A percentile compares a stretch with the other conserved stretches of the same genome.
These are phyloP conservation scores for Lasioglossum vierecki DNA, from an alignment of 2,888 invertebrate species.

Conservation along the genomic window DNA sequence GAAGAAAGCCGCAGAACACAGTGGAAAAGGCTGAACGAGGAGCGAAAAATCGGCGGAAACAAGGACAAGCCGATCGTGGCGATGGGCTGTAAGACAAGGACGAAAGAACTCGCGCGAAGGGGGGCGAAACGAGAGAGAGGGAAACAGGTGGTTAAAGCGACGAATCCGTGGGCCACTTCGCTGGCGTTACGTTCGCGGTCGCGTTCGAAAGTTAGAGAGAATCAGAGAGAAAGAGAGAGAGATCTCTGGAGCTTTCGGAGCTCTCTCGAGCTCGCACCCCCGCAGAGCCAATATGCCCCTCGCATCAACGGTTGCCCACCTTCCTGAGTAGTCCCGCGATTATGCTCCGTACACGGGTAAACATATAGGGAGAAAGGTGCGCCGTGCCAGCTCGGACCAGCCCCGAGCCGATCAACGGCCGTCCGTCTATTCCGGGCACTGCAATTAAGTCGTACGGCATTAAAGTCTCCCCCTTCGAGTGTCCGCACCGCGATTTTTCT, in stretches of 20 bases:
- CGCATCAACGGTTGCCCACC: slow-evolving; percentile 79
- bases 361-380: slow-evolving; percentile 44
- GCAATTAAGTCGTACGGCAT: slow-evolving; percentile 61
- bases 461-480: slow-evolving; percentile 30
- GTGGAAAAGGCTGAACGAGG: slow-evolving; percentile 41
- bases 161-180: slow-evolving; percentile 53
- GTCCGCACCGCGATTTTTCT: slow-evolving; percentile 5
- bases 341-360: slow-evolving; percentile 63
- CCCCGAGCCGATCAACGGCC: slow-evolving; percentile 40
- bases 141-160: slow-evolving; percentile 38
- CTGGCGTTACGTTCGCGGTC: slow-evolving; percentile 68
- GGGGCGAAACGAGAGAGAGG: slow-evolving; percentile 14
- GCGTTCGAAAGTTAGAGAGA: slow-evolving; percentile 67
- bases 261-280: slow-evolving; percentile 77
- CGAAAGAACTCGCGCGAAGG: slow-evolving; percentile 4
- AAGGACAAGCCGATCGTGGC: neutral
- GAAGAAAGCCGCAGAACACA: slow-evolving; percentile 30
- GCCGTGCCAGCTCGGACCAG: neutral
- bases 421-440: slow-evolving; percentile 37
- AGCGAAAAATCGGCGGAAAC: slow-evolving; percentile 38
- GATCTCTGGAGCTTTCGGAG: neutral
- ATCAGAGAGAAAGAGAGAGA: no score
- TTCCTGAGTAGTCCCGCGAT: slow-evolving; percentile 81
- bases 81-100: neutral
- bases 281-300: slow-evolving; percentile 82